A percentile compares a stretch with the other conserved stretches of the same genome.
phyloP scores from a whole-genome alignment of 1,140 invertebrate genomes.

The Cydia fagiglandana region DNA sequence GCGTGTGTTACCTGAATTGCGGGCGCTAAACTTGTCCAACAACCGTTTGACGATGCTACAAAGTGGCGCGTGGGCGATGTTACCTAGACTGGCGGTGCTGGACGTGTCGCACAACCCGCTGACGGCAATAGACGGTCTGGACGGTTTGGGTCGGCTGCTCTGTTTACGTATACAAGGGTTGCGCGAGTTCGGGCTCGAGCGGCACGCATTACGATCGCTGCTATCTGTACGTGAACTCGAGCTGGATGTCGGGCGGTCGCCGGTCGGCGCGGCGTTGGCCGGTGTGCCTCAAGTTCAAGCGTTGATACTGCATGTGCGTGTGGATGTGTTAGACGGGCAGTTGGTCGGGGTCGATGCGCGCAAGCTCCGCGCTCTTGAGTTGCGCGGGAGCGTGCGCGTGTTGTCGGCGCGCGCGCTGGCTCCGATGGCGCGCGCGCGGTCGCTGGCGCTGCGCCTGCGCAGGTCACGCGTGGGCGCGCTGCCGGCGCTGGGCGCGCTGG shows the following conservation, averaged over 20 bases:
- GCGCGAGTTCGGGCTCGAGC: constrained; percentile 81
- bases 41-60: constrained; percentile 82
- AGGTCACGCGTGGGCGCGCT: constrained; percentile 85
- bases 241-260: constrained; percentile 83
- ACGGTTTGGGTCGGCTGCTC: constrained; percentile 71
- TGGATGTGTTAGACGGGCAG: constrained; percentile 84
- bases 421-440: constrained; percentile 80
- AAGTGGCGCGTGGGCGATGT: constrained; percentile 76
- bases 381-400: constrained; percentile 83
- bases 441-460: constrained; percentile 85
- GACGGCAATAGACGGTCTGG: constrained; percentile 70
- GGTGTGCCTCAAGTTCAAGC: constrained; percentile 79
- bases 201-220: constrained; percentile 81
- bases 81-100: constrained; percentile 79
- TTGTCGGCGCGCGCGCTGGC: constrained; percentile 84
- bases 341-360: constrained; percentile 81
- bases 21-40: constrained; percentile 81
- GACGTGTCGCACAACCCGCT: constrained; percentile 83
- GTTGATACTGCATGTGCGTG: constrained; percentile 83
- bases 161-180: constrained; percentile 73
- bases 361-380: constrained; percentile 86
- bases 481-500: constrained; percentile 85
- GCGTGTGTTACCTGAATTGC: constrained; percentile 80
- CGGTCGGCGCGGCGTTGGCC: constrained; percentile 81
- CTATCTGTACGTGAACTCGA: constrained; percentile 82